phyloP scores from a whole-genome alignment of 2,888 invertebrate species.

The Coleophora deauratella region DNA sequence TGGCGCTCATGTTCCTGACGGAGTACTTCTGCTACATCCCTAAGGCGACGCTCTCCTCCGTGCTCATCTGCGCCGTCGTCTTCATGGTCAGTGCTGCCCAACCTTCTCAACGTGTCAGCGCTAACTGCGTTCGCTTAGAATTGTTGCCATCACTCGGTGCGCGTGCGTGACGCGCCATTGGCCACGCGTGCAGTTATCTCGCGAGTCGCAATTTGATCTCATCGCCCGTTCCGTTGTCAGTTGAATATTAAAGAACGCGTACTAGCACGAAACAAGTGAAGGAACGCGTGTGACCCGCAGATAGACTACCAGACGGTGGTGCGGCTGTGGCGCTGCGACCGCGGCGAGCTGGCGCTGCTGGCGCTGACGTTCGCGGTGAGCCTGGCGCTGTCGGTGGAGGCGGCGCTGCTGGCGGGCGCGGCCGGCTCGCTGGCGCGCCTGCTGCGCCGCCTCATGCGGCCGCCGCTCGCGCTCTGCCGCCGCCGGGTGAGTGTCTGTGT shows the following conservation, averaged over 20 bases:
- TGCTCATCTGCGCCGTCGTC: slow-evolving; percentile 91
- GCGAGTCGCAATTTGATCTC: no score
- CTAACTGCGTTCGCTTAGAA: no score
- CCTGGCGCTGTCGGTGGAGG: slow-evolving; percentile 82
- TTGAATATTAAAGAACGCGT: no score
- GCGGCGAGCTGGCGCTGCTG: slow-evolving; percentile 79
- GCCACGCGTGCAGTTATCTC: no score
- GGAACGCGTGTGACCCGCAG: slow-evolving; percentile 29
- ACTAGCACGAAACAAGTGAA: not conserved
- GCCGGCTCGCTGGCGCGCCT: slow-evolving; percentile 76
- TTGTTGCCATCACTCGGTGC: no score
- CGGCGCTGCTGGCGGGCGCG: slow-evolving; percentile 73
- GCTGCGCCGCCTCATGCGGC: slow-evolving; percentile 79
- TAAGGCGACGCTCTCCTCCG: slow-evolving; percentile 87
- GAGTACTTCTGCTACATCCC: slow-evolving; percentile 92
- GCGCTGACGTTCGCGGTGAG: slow-evolving; percentile 77
- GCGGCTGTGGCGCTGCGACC: slow-evolving; percentile 72
- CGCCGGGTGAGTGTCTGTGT: slow-evolving; percentile 21
- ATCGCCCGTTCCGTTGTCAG: no score
- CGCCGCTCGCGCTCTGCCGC: slow-evolving; percentile 46
- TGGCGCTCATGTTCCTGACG: slow-evolving; percentile 89
- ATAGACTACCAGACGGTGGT: slow-evolving; percentile 66
- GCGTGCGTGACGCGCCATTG: no score
- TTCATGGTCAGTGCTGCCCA: slow-evolving; percentile 77
- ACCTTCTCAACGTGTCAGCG: no score